A percentile compares a stretch with the other conserved stretches of the same genome.
Conservation (phyloP, 2,888 invertebrate genomes). For the Biston stratarius region DNA sequence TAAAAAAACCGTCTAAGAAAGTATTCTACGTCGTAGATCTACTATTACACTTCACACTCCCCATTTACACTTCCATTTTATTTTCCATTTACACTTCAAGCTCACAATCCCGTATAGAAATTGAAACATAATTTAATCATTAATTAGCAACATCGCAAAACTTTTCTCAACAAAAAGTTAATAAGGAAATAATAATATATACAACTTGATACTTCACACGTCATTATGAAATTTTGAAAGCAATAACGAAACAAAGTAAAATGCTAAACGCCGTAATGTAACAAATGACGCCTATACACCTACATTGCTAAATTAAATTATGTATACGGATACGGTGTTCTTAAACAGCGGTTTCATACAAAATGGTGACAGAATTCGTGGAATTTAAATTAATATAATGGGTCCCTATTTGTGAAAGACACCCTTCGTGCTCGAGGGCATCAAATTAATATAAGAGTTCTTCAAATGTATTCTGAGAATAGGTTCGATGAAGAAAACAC, state of each 20-base stretch:
- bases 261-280: not conserved
- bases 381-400: slow-evolving; percentile 40
- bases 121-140: too few relatives aligned
- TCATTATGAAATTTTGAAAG: not conserved
- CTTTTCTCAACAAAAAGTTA: too few relatives aligned
- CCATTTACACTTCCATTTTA: too few relatives aligned
- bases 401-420: slow-evolving; percentile 30
- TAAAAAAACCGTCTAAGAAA: too few relatives aligned
- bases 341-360: slow-evolving; percentile 25
- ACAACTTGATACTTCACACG: not conserved
- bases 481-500: slow-evolving; percentile 23
- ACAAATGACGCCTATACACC: not conserved
- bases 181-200: not conserved
- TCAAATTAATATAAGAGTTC: slow-evolving; percentile 33
- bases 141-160: too few relatives aligned
- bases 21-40: too few relatives aligned
- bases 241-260: not conserved
- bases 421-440: slow-evolving; percentile 31
- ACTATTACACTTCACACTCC: too few relatives aligned
- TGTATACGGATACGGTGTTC: slow-evolving; percentile 10
- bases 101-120: too few relatives aligned
- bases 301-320: slow-evolving; percentile 15
- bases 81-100: too few relatives aligned
- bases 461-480: slow-evolving; percentile 26
- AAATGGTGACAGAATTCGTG: slow-evolving; percentile 31